Conservation (phyloP, 2,888 invertebrate species). For the Cephus pulcher region DNA sequence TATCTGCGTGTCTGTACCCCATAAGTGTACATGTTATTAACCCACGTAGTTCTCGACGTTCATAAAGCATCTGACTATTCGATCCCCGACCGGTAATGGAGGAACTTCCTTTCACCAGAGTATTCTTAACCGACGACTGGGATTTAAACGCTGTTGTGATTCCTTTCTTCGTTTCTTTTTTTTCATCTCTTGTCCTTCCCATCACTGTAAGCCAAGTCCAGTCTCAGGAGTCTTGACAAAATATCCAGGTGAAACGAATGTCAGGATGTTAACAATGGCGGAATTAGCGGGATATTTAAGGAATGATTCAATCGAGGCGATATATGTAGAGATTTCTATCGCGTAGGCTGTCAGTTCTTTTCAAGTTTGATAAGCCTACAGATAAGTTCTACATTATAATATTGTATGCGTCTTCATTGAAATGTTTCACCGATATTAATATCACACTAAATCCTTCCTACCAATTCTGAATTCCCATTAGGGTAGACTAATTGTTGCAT, state of each 20-base stretch:
- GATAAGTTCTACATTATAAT: not conserved
- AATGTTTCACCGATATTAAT: not conserved
- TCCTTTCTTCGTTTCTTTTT: not conserved
- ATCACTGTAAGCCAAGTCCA: not conserved
- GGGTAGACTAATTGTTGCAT: not conserved
- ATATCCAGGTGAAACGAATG: not conserved
- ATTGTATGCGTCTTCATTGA: not conserved
- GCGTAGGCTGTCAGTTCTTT: not conserved
- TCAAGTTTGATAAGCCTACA: not conserved
- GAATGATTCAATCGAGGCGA: not conserved
- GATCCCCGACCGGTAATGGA: conserved; percentile 25
- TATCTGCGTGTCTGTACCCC: not conserved
- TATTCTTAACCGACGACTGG: not conserved
- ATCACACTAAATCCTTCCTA: not conserved
- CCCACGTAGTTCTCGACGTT: not conserved
- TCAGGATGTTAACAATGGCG: not conserved
- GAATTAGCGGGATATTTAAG: not conserved
- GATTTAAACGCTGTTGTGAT: not conserved
- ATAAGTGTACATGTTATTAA: not conserved
- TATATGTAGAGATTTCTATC: not conserved
- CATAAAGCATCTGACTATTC: not conserved
- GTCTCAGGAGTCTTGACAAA: not conserved
- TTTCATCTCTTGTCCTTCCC: not conserved
- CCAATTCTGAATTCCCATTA: not conserved
- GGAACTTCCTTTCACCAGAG: conserved; percentile 41